Evolutionary conservation across 1,140 invertebrate species (phyloP).

Genomic region (Drosophila punjabiensis): DNA sequence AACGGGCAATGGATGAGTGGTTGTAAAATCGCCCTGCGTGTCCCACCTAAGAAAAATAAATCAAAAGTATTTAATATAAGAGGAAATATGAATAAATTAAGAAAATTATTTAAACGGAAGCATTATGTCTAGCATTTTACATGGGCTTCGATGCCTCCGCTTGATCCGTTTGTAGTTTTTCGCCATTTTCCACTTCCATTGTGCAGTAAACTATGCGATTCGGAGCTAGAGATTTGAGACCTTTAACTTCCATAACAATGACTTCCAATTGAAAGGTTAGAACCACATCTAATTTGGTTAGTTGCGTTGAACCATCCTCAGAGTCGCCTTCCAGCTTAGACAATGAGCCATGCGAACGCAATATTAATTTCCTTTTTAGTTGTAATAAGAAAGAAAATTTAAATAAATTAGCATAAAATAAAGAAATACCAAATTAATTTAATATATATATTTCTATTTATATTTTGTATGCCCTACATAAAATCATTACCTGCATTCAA

Average conservation of each 20-base stretch:
- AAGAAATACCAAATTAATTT: neutral
- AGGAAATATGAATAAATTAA: neutral
- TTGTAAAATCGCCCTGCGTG: slow-evolving; percentile 99
- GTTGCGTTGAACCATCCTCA: slow-evolving; percentile 95
- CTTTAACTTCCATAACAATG: slow-evolving; percentile 99
- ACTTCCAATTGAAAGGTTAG: slow-evolving; percentile 98
- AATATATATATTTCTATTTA: neutral
- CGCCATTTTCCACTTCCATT: slow-evolving; percentile 99
- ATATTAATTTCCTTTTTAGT: slow-evolving; percentile 79
- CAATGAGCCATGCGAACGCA: slow-evolving; percentile 96
- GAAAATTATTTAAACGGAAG: neutral
- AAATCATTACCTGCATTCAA: neutral
- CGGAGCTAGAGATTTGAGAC: slow-evolving; percentile 97
- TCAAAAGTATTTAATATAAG: neutral
- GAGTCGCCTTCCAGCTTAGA: slow-evolving; percentile 95
- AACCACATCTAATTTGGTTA: slow-evolving; percentile 98
- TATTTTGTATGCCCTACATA: neutral
- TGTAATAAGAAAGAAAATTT: slow-evolving; percentile 6
- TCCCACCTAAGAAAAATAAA: slow-evolving; percentile 91
- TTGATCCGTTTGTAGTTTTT: slow-evolving; percentile 99
- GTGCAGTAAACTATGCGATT: slow-evolving; percentile 99
- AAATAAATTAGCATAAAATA: neutral
- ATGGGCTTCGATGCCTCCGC: slow-evolving; percentile 99
- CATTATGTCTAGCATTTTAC: slow-evolving; percentile 87
- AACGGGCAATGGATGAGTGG: slow-evolving; percentile 97